Evolutionary conservation across 2,797 vertebrate species (phyloP), one percentile per base, ranked within the genome.

Genomic region (Apogon talboti): DNA sequence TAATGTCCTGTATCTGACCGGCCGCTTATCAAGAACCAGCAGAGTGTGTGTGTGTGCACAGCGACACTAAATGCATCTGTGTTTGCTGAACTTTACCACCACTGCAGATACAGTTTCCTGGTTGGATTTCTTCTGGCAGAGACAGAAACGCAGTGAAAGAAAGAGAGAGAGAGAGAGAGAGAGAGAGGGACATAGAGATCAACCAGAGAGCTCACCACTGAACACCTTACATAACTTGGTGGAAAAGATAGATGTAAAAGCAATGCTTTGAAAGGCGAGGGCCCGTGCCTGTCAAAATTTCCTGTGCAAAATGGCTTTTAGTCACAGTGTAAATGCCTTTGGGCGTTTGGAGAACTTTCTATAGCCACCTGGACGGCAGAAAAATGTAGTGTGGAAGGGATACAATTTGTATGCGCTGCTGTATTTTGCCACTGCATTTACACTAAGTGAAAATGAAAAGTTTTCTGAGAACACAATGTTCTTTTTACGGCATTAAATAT

Each of bases 21-120:
- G 92, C 58, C 95, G 96, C 0, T 95, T 94, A 0, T 94, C 94
- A 9, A 95, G 92, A 24, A 95, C 93, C 53, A 97, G 92, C 49
- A 93, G 91, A 4, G n/a, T n/a, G n/a, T n/a, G 94, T 95, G 55
- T 77, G 55, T 77, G 58, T 19, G 38, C 49, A 14, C 6, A 35
- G 57, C 62, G 51, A 55, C 71, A 45, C 63, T 58, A 60, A 65
- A 30, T 50, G 66, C 61, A 15, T 16, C 48, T 30, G 74, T 51
- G 71, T 68, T 52, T 74, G 65, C 58, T 72, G 66, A 82, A 81
- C 85, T 84, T 78, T 60, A 33, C 62, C 66, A 66, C 76, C 70
- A 57, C 68, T 71, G 83, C 79, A 77, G 67, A 77, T 70, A 67
- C 76, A 61, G 67, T 74, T 79, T 86, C 70, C 76, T 68, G 66